Conservation (phyloP, 2,113 vertebrate species). For the Paraplagusia blochii region DNA sequence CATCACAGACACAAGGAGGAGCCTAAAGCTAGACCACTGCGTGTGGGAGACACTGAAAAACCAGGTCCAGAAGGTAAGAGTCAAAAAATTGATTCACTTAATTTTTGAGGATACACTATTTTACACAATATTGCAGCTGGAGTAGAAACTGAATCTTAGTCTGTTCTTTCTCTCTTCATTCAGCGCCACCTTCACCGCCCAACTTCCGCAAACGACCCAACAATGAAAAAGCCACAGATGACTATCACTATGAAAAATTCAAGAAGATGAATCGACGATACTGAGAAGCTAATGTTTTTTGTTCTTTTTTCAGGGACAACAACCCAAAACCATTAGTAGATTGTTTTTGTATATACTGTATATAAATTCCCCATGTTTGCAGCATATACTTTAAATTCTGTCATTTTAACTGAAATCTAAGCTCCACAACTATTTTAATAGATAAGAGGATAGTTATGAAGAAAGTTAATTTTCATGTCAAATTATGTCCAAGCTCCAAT, state of each 20-base stretch:
- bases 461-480: background rate
- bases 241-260: slow-evolving; percentile 99
- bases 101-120: too few species aligned
- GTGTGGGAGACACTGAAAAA: slow-evolving; percentile 95
- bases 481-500: background rate
- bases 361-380: background rate
- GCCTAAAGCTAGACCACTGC: slow-evolving; percentile 90
- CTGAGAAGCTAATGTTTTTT: slow-evolving; percentile 60
- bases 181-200: slow-evolving; percentile 78
- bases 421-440: background rate
- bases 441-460: background rate
- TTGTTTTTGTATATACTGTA: slow-evolving; percentile 35
- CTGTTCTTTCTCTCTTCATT: background rate
- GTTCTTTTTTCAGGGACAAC: background rate
- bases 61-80: slow-evolving; percentile 89
- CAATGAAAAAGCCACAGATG: slow-evolving; percentile 95
- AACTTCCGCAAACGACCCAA: slow-evolving; percentile 90
- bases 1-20: slow-evolving; percentile 88
- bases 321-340: background rate
- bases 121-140: too few species aligned
- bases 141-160: too few species aligned
- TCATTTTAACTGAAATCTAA: background rate
- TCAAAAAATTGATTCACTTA: background rate
- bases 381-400: background rate
- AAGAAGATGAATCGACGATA: slow-evolving; percentile 99